Evolutionary conservation across 2,888 invertebrate genomes (phyloP), one percentile per base, ranked within the genome.

Genomic region (Cryptocephalus moraei): DNA sequence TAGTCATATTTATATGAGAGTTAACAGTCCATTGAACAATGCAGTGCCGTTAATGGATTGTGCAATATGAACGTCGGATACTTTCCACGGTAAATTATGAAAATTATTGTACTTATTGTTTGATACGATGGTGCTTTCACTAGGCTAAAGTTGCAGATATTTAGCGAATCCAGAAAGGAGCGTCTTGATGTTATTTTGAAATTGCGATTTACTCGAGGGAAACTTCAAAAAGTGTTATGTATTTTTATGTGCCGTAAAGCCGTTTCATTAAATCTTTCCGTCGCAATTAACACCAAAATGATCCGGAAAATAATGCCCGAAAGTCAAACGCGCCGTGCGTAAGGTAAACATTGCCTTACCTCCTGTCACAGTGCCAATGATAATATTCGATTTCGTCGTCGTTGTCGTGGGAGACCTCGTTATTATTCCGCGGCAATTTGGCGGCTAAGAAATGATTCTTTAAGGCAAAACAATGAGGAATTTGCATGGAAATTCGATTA

Each of bases 261-360:
- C 6, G 22, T 22, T 22, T 22, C 22, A n/a, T n/a, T n/a, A n/a
- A n/a, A n/a, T n/a, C 22, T 2, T 22, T 22, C 3, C 22, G 22
- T 22, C 22, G 6, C 22, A 6, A 49, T 43, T 39, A 39, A 42
- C n/a, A 40, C 9, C 11, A 12, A 45, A 49, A 47, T 42, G 38
- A 43, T 4, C 12, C 22, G 43, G 45, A 50, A 47, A 50, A 50
- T 50, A 50, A 47, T 50, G 45, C 47, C 22, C 47, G 36, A 45
- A 47, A 38, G 12, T n/a, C 41, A 32, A 46, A 49, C 43, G 45
- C 39, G 32, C 42, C 45, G 42, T 47, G 39, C 32, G 43, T 33
- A 22, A 44, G 10, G 38, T 33, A 39, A 44, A 32, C 41, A 49
- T 8, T 22, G 3, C 22, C 3, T 22, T 43, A 42, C 8, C 39